Conservation (phyloP, 1,140 invertebrate genomes). For the Sarcophaga bullata region DNA sequence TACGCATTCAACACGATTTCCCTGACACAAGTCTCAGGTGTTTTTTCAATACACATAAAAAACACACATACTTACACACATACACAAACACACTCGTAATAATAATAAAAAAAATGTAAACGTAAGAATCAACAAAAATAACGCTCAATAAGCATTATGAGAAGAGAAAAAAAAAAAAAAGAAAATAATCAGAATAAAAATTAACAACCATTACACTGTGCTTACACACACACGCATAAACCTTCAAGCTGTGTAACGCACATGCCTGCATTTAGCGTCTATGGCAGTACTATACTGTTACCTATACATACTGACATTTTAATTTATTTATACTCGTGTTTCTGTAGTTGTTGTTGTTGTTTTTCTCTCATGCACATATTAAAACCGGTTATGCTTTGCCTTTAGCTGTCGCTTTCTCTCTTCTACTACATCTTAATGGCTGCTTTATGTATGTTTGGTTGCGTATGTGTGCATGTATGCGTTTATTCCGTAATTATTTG, state of each 20-base stretch:
- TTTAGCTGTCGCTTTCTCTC: not conserved
- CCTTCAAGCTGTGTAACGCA: not conserved
- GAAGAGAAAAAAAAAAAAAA: no score
- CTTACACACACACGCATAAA: not conserved
- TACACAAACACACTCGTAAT: not conserved
- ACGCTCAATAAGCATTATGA: constrained; percentile 1
- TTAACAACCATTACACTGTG: not conserved
- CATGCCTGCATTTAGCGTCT: no score
- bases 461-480: not conserved
- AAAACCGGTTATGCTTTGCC: not conserved
- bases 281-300: no score
- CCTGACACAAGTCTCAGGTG: constrained; percentile 7
- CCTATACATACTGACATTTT: no score
- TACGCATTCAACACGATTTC: not conserved
- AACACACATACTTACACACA: not conserved
- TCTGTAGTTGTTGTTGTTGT: not conserved
- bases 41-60: constrained; percentile 4
- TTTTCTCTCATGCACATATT: not conserved
- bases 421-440: not conserved
- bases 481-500: not conserved
- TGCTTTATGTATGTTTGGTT: not conserved
- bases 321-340: no score
- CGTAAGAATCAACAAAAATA: not conserved
- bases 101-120: not conserved
- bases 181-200: not conserved